Base-by-base conservation (phyloP, 1,140 invertebrate genomes). In the Zaprionus taronus region DNA sequence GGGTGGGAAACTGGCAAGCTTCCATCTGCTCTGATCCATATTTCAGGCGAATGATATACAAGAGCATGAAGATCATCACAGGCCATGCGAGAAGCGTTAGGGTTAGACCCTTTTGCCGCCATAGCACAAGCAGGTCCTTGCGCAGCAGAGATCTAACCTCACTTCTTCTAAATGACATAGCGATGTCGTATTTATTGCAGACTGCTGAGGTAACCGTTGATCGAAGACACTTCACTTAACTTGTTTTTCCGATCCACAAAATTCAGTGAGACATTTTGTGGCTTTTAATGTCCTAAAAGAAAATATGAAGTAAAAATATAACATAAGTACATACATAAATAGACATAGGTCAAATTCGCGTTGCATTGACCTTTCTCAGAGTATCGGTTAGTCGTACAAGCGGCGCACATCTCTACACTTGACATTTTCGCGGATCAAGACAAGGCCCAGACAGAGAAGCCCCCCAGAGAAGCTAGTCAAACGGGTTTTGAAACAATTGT, bases 1-100 rank as follows among this genome's bases (percentile, higher is more conserved):
- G 93, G 5, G 95, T 95, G 5, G 95, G 93, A 85, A 95, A 96
- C 84, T 95, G 94, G 91, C 92, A 93, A 7, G 91, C 85, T 1
- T 69, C 72, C n/a, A 92, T 62, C 6, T 79, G 53, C 28, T 84
- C 72, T 0, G 92, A 82, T 22, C 80, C 83, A 31, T 91, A 93
- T 51, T 89, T 91, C 20, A 91, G 64, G 4, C 92, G 86, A 28
- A 93, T 91, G 5, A 92, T 60, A 56, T 93, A 93, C 34, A 93
- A 77, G 64, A 92, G 67, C 70, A 92, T 76, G 17, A 93, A 93
- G 63, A 92, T 65, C 6, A 86, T 1, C 44, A 86, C 78, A 0
- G 92, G 92, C 73, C 80, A 93, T 4, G 76, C 28, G 17, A 92
- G 55, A 38, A 91, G 77, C 44, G 90, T 75, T 36, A 91, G 53